Evolutionary conservation across 2,797 vertebrate species (phyloP), one percentile per base, ranked within the genome.

Genomic region (Protosalanx chinensis): DNA sequence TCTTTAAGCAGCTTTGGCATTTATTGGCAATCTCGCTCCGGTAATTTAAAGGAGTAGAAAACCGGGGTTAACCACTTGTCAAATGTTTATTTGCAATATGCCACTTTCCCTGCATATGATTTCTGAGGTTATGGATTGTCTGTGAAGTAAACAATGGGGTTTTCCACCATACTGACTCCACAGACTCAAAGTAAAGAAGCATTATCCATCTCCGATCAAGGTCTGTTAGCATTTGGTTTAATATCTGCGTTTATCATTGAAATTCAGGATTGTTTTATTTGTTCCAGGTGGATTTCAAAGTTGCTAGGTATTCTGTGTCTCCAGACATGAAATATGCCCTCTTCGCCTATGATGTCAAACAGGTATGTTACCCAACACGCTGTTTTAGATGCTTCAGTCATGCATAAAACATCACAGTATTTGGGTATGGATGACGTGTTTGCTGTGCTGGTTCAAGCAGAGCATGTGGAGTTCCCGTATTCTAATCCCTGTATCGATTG

Each of bases 281-380:
- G 4, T 67, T 35, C 56, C 58, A 98, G 96, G 93, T 93, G 83
- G 94, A 94, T 12, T 98, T 98, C 82, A 98, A 97, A 89, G 97
- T 95, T 79, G 94, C 92, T 18, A 96, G 93, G 84, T 94, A 95
- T 79, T 95, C 93, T 0, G 92, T 98, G 67, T 98, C 96, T 59
- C 93, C 96, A 27, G 97, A 98, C 82, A 88, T 97, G 85, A 94
- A 93, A 86, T 98, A 92, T 4, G 97, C 94, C 29, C 96, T 98
- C 73, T 94, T 98, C 72, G 96, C 96, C 0, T 98, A 98, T 71
- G 95, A 98, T 1, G 92, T 98, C 79, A 97, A 95, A 76, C 95
- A 92, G 94, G 97, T 98, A 76, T 60, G 78, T 72, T 64, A 67
- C 5, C 13, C 1, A 46, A 46, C 41, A 46, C 51, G 51, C 51